Base-by-base conservation (phyloP, 2,888 invertebrate genomes). In the Platycheirus albimanus region DNA sequence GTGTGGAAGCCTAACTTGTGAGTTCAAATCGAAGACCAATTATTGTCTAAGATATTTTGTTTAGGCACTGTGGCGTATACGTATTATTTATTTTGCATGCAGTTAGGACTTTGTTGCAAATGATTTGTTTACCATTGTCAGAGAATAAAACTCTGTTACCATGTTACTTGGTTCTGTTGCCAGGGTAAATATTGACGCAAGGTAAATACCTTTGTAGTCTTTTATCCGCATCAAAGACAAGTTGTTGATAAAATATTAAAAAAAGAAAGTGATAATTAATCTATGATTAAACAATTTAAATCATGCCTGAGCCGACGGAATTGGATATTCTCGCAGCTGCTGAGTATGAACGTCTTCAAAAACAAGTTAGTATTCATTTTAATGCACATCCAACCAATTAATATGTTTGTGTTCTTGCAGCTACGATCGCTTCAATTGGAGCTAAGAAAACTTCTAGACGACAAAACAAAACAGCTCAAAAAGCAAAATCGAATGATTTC, bases 281-380 rank as follows among this genome's bases (percentile, higher is more conserved):
- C 30, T 33, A 33, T 8, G 8, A 33, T 33, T 33, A 33, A 33
- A 33, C 30, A 8, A 10, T 30, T 41, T 2, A 51, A 51, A 61
- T 15, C 24, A 90, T 90, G 90, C 86, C 88, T 71, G 94, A 95
- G 87, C 95, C 95, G 86, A 90, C 93, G 87, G 96, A 96, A 89
- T 92, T 96, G 91, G 95, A 96, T 87, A 93, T 94, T 87, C 93
- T 96, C 88, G 96, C 96, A 2, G 95, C 95, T 87, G 94, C 94
- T 75, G 90, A 98, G 89, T 91, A 96, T 87, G 92, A 93, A 15
- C 94, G 96, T 84, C 90, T 98, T 45, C 95, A 95, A 86, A 92
- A 96, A 87, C 96, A 96, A 92, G 94, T 94, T 87, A 85, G 8
- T n/a, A n/a, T 47, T 28, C 43, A 15, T 2, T 45, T n/a, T 33